A percentile compares a stretch with the other conserved stretches of the same genome.
Conservation (phyloP, 2,113 vertebrate genomes). For the Brachypteracias leptosomus region DNA sequence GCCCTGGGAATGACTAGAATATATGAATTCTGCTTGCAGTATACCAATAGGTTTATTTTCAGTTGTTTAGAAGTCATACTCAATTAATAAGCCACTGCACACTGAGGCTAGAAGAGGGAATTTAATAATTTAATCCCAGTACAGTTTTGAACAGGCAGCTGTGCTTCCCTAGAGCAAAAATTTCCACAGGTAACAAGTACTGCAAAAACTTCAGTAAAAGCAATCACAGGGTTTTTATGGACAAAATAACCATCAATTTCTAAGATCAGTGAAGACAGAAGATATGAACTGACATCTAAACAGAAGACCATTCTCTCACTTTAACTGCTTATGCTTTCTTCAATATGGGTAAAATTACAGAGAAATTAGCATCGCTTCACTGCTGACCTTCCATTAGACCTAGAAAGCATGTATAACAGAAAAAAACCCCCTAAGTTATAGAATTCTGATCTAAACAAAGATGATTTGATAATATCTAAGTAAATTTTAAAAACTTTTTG, state of each 20-base stretch:
- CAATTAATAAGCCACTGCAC: not conserved
- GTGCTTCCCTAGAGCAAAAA: not conserved
- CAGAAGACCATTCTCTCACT: not conserved
- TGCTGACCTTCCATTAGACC: not conserved
- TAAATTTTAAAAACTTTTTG: not conserved
- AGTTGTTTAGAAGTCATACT: not conserved
- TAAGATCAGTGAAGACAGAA: not conserved
- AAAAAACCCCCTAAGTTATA: not conserved
- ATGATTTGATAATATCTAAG: not conserved
- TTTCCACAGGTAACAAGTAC: not conserved
- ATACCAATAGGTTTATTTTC: not conserved
- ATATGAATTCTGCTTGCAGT: not conserved
- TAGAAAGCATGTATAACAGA: not conserved
- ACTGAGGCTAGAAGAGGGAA: not conserved
- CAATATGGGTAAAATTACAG: not conserved
- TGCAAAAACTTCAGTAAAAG: not conserved
- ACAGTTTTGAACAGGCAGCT: not conserved
- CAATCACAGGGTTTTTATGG: not conserved
- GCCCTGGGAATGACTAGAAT: not conserved
- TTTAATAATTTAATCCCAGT: not conserved
- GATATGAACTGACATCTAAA: not conserved
- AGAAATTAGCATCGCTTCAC: not conserved
- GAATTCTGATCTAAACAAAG: not conserved
- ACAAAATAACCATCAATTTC: not conserved
- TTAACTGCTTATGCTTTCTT: not conserved